Evolutionary conservation across 1,140 invertebrate genomes (phyloP).

Genomic region (Drosophila kurseongensis): DNA sequence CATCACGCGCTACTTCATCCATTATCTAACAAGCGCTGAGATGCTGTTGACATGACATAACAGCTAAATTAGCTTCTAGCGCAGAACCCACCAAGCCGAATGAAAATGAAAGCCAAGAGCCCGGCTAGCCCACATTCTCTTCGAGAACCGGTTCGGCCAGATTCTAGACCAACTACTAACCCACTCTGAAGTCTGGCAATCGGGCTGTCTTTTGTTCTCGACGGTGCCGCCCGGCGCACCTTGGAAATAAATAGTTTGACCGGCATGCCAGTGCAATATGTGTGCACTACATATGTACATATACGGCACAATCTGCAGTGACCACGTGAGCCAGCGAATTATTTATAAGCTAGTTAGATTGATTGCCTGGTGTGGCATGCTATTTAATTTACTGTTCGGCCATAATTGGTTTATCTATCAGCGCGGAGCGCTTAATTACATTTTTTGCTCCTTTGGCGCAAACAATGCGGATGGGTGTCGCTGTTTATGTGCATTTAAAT

Average conservation of each 20-base stretch:
- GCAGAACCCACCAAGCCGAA: background rate
- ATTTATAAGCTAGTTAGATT: constrained; percentile 59
- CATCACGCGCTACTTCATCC: constrained; percentile 21
- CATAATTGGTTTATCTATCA: constrained; percentile 80
- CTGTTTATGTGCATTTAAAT: constrained; percentile 59
- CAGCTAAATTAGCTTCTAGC: constrained; percentile 20
- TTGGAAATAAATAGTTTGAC: constrained; percentile 30
- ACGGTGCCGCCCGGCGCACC: constrained; percentile 54
- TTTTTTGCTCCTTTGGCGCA: constrained; percentile 43
- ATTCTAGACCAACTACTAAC: constrained; percentile 60
- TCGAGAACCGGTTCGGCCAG: constrained; percentile 62
- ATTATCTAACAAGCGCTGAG: constrained; percentile 34
- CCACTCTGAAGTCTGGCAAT: constrained; percentile 47
- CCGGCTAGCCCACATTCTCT: constrained; percentile 51
- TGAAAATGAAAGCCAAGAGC: constrained; percentile 58
- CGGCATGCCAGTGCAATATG: constrained; percentile 23
- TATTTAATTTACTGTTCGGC: constrained; percentile 74
- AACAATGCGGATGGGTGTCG: constrained; percentile 39
- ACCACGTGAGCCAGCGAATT: constrained; percentile 34
- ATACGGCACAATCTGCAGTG: background rate
- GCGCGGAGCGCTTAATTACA: constrained; percentile 68
- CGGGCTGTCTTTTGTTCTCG: constrained; percentile 44
- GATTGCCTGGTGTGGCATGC: constrained; percentile 66
- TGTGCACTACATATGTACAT: background rate
- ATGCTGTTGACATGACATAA: constrained; percentile 45